phyloP scores from a whole-genome alignment of 2,113 vertebrate genomes.

The Hucho hucho region DNA sequence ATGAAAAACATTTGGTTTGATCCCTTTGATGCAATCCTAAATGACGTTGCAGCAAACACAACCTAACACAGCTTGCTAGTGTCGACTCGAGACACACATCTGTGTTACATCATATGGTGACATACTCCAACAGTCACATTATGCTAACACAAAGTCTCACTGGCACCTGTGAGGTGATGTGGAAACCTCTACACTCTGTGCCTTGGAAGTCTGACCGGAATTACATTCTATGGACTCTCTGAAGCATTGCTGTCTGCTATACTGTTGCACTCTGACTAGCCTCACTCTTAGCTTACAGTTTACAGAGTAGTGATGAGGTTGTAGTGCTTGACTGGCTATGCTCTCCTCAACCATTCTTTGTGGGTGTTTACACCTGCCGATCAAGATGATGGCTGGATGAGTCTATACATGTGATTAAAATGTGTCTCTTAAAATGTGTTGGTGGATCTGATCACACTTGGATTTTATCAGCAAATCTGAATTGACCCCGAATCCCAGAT shows the following conservation, averaged over 20 bases:
- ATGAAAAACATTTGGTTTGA: not conserved
- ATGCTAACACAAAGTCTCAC: not conserved
- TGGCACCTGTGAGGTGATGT: not conserved
- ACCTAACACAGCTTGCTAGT: not conserved
- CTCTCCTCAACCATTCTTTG: not conserved
- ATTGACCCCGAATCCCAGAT: no score
- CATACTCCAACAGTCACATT: not conserved
- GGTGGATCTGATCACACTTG: no score
- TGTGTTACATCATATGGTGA: not conserved
- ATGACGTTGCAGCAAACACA: not conserved
- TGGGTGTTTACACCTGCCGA: not conserved
- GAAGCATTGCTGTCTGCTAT: not conserved
- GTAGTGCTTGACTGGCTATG: not conserved
- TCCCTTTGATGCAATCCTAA: not conserved
- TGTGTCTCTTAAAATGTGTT: no score
- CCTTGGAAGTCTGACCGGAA: not conserved
- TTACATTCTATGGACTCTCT: not conserved
- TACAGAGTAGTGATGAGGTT: not conserved
- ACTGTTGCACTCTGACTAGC: not conserved
- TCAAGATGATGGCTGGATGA: not conserved
- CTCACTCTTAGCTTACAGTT: not conserved
- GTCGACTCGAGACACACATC: not conserved
- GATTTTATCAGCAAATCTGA: no score
- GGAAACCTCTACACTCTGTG: not conserved
- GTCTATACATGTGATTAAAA: not conserved